These are phyloP conservation scores for Platysteira castanea DNA, from an alignment of 2,113 vertebrate genomes.

Conservation along the genomic window DNA sequence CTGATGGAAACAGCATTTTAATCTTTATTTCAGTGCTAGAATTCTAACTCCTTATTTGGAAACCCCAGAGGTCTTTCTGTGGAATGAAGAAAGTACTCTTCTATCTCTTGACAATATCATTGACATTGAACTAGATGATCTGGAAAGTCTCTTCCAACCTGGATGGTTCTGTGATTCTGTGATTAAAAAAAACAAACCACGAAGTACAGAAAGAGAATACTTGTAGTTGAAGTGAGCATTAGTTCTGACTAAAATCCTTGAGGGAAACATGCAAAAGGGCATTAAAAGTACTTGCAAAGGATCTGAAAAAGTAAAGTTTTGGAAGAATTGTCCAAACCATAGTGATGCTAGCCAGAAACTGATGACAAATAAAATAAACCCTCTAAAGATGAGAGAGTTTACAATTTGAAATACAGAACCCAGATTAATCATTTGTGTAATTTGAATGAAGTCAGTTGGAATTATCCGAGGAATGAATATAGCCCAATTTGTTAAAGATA, in stretches of 20 bases:
- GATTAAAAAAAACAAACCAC: neutral
- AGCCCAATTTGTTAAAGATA: slow-evolving; percentile 25
- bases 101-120: neutral
- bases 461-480: neutral
- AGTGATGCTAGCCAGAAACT: neutral
- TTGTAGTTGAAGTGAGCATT: neutral
- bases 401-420: neutral
- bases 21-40: neutral
- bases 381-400: neutral
- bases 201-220: neutral
- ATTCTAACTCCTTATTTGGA: neutral
- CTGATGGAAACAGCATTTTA: neutral
- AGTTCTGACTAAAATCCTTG: neutral
- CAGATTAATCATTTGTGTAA: neutral
- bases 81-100: neutral
- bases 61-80: neutral
- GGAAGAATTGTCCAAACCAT: neutral
- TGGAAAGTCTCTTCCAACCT: neutral
- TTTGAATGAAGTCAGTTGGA: slow-evolving; percentile 4
- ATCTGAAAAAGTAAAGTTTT: neutral
- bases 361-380: neutral
- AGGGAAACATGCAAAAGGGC: neutral
- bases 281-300: neutral
- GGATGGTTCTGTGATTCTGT: neutral
- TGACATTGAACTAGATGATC: neutral